Evolutionary conservation across 2,113 vertebrate genomes (phyloP).

Genomic region (Rhynchomys soricoides): DNA sequence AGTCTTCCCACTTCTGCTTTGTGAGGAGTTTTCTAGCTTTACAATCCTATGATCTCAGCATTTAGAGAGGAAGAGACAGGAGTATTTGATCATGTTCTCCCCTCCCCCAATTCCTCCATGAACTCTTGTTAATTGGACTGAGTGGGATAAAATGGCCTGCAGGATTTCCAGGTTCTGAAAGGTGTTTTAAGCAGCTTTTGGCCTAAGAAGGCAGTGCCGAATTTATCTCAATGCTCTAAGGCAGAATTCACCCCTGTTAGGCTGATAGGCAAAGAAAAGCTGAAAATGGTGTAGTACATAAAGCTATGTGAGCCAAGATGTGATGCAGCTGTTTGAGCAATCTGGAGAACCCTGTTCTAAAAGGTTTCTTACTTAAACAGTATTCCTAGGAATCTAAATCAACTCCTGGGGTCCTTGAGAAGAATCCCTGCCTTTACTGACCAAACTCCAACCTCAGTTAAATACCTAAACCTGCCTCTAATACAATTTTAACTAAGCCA

Average conservation of each 20-base stretch:
- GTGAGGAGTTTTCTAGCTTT: background rate
- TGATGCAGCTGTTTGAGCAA: constrained; percentile 46
- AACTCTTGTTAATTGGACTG: background rate
- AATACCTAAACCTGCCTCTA: constrained; percentile 68
- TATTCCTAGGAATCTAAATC: constrained; percentile 68
- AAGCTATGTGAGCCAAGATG: background rate
- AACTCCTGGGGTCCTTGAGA: constrained; percentile 55
- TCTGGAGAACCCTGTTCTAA: background rate
- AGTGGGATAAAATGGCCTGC: constrained; percentile 8
- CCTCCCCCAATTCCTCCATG: background rate
- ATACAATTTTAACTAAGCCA: constrained; percentile 59
- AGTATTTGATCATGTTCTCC: background rate
- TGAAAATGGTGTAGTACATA: constrained; percentile 19
- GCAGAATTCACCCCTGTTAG: background rate
- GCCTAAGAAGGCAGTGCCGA: background rate
- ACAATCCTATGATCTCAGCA: background rate
- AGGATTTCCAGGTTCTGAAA: constrained; percentile 21
- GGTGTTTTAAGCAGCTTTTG: constrained; percentile 11
- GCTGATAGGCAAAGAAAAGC: background rate
- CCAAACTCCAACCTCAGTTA: constrained; percentile 68
- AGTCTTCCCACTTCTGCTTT: background rate
- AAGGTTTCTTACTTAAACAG: constrained; percentile 51
- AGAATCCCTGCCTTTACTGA: background rate
- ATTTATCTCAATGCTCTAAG: background rate
- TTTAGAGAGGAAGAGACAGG: background rate